Percentiles rank a stretch among this genome's conserved stretches.
Conservation (phyloP, 92 coral and sea anemone species). For the Muricea muricata region DNA sequence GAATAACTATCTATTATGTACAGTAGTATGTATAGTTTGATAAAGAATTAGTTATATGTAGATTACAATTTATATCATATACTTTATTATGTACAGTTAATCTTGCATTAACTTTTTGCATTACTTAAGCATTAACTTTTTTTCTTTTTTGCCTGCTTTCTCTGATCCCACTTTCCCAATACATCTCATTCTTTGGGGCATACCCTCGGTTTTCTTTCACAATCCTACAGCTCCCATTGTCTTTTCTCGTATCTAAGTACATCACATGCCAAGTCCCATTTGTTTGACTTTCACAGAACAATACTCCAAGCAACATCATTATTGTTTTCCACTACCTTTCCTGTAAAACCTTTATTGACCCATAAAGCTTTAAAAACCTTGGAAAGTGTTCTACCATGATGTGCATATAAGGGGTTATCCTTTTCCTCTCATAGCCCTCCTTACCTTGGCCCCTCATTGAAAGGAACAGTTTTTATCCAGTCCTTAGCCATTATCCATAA, state of each 20-base stretch:
- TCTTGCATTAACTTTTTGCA: constrained; percentile 32
- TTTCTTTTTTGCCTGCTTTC: constrained; percentile 9
- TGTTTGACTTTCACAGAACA: constrained; percentile 39
- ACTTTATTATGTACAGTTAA: not conserved
- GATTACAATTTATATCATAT: not conserved
- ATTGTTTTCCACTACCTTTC: constrained; percentile 54
- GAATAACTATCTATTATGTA: no score
- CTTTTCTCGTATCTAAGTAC: constrained; percentile 46
- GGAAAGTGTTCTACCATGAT: constrained; percentile 19
- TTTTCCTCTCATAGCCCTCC: constrained; percentile 48
- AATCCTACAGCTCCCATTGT: constrained; percentile 40
- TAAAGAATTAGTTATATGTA: not conserved
- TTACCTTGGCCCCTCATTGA: constrained; percentile 51
- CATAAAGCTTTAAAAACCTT: constrained; percentile 28
- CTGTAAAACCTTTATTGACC: constrained; percentile 46
- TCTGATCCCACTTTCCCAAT: constrained; percentile 49
- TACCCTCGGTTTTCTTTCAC: constrained; percentile 34
- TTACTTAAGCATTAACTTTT: constrained; percentile 41
- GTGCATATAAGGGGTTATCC: constrained; percentile 49
- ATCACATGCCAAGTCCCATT: constrained; percentile 51
- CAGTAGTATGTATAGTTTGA: no score
- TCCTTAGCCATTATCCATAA: constrained; percentile 22
- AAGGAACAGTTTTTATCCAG: constrained; percentile 47
- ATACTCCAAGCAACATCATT: constrained; percentile 36
- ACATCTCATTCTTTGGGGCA: constrained; percentile 26